Conservation (phyloP, 2,797 vertebrate genomes). For the Orientallactaga sibirica region DNA sequence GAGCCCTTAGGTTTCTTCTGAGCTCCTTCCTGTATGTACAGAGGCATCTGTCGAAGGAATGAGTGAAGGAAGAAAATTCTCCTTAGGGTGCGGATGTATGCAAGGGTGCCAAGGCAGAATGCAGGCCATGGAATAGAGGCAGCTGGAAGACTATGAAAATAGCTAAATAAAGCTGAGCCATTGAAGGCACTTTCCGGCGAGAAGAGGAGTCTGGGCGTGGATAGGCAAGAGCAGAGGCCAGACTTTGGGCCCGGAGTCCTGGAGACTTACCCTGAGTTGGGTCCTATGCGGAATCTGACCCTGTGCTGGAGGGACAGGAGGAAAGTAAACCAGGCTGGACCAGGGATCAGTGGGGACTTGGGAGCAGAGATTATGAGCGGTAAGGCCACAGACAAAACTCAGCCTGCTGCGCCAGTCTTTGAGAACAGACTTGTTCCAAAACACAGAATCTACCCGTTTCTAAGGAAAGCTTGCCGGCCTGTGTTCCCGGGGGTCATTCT, state of each 20-base stretch:
- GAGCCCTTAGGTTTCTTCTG: neutral
- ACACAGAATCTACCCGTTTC: neutral
- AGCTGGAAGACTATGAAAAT: neutral
- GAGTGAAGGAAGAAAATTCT: conserved; percentile 16
- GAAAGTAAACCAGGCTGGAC: neutral
- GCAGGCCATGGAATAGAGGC: neutral
- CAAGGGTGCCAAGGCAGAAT: neutral
- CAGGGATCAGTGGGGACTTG: neutral
- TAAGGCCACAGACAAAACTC: neutral
- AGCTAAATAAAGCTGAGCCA: neutral
- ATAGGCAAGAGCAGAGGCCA: neutral
- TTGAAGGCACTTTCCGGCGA: neutral
- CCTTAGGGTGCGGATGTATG: neutral
- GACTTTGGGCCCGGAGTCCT: neutral
- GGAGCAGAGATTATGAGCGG: neutral
- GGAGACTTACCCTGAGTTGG: neutral
- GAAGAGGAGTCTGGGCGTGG: neutral
- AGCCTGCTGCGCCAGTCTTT: neutral
- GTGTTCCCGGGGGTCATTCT: neutral
- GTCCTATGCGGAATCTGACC: neutral
- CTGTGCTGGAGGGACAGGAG: neutral
- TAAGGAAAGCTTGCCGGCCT: neutral
- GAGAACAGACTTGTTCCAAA: neutral
- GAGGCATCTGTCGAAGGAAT: conserved; percentile 21
- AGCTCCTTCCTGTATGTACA: neutral